Evolutionary conservation across 2,888 invertebrate genomes (phyloP).

Genomic region (Drosophila mettleri): DNA sequence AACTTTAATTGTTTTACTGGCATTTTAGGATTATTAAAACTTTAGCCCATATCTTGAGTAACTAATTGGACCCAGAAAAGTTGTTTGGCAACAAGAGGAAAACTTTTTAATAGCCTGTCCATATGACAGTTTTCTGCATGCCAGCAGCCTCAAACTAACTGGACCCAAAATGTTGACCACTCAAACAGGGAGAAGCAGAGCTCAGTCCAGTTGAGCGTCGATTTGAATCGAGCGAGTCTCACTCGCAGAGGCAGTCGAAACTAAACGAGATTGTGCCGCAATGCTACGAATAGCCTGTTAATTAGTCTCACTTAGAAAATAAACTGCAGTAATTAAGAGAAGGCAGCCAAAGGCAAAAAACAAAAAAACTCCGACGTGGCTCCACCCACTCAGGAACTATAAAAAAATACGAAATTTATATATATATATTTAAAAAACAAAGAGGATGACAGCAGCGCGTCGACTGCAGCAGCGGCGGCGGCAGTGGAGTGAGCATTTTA

Average conservation of each 20-base stretch:
- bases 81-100: slow-evolving; percentile 17
- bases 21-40: slow-evolving; percentile 26
- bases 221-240: background rate
- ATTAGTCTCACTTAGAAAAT: slow-evolving; percentile 85
- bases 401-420: slow-evolving; percentile 9
- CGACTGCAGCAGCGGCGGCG: slow-evolving; percentile 1
- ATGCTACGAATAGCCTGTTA: slow-evolving; percentile 82
- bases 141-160: slow-evolving; percentile 66
- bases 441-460: background rate
- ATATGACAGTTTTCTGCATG: slow-evolving; percentile 44
- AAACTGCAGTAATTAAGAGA: slow-evolving; percentile 85
- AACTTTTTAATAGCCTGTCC: slow-evolving; percentile 35
- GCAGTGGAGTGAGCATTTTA: slow-evolving; percentile 67
- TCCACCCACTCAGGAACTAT: slow-evolving; percentile 53
- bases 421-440: background rate
- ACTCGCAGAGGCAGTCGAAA: background rate
- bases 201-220: background rate
- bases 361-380: slow-evolving; percentile 30
- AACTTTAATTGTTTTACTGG: slow-evolving; percentile 1
- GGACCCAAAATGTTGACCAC: slow-evolving; percentile 58
- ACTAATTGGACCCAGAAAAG: slow-evolving; percentile 48
- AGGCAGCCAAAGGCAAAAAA: slow-evolving; percentile 38
- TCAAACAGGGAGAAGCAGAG: slow-evolving; percentile 29
- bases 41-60: slow-evolving; percentile 36
- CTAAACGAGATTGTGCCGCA: slow-evolving; percentile 59